Base-by-base conservation (phyloP, 1,140 invertebrate genomes). In the Camponotus floridanus region DNA sequence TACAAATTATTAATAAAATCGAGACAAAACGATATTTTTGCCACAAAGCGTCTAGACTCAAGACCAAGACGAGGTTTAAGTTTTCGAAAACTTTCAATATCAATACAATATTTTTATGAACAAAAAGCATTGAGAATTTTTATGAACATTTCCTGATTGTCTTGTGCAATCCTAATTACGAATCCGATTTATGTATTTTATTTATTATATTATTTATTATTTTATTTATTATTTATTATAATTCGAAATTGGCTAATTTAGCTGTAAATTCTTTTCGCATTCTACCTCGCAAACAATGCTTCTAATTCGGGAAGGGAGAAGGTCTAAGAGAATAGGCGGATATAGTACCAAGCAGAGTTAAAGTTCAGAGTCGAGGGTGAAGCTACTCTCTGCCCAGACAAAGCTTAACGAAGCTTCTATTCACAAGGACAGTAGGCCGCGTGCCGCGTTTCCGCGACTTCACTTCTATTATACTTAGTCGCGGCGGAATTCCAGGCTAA, bases 381-480 rank as follows among this genome's bases (percentile, higher is more conserved):
- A 71, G 87, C 79, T 89, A 90, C 88, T 89, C 9, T 33, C 11
- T 36, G 74, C 11, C 88, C 84, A 89, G 87, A 92, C 91, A 92
- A 92, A 91, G 91, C 89, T 87, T 92, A 92, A 92, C 89, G 91
- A 92, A 92, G 91, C 91, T 90, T 85, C 89, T 91, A 91, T 91
- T 91, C 87, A 78, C 42, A 88, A 76, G 76, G 87, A 91, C 91
- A 89, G 91, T 91, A 92, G 91, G 91, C 87, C 89, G 86, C 61
- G 83, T 87, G 26, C 26, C 26, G 87, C 85, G 86, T 76, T 87
- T 78, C 42, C 26, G 73, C 91, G 90, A 91, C 89, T 92, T 91
- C 91, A 89, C 86, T 86, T 89, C 89, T 85, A 90, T 91, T 92
- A 90, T 91, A 89, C 79, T 92, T 87, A 86, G 87, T 91, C 86